These are phyloP conservation scores for Chrysomallon squamiferum DNA, from an alignment of 1,140 invertebrate genomes.

Conservation along the genomic window DNA sequence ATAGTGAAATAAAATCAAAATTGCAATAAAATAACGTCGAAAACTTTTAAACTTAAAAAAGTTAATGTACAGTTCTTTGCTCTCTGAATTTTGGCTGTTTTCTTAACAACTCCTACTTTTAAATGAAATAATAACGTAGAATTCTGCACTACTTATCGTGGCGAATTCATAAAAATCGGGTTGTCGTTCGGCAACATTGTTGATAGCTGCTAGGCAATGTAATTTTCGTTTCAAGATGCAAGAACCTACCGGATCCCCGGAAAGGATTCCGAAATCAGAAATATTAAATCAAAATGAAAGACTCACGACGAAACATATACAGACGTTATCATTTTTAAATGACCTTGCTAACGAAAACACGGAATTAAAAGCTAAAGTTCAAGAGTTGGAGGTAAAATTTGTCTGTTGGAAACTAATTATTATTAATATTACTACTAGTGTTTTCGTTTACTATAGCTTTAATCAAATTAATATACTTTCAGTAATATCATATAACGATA, in stretches of 20 bases:
- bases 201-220: constrained; percentile 36
- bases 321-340: constrained; percentile 57
- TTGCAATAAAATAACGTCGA: no score
- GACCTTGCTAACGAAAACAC: constrained; percentile 58
- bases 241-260: constrained; percentile 1
- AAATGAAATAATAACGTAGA: no score
- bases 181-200: constrained; percentile 5
- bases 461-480: no score
- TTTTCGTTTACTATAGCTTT: neutral
- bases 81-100: no score
- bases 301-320: constrained; percentile 52
- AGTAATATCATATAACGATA: no score
- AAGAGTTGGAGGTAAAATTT: constrained; percentile 51
- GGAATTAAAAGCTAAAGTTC: constrained; percentile 44
- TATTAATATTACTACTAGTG: neutral
- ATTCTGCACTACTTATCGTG: no score
- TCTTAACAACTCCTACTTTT: no score
- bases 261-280: constrained; percentile 43
- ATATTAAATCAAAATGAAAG: constrained; percentile 45
- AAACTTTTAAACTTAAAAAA: no score
- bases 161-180: no score
- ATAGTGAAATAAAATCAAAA: no score
- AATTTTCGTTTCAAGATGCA: neutral
- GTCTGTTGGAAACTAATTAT: neutral
- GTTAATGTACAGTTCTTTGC: no score